These are phyloP conservation scores for Nemotelus nigrinus DNA, from an alignment of 2,888 invertebrate genomes.

Conservation along the genomic window DNA sequence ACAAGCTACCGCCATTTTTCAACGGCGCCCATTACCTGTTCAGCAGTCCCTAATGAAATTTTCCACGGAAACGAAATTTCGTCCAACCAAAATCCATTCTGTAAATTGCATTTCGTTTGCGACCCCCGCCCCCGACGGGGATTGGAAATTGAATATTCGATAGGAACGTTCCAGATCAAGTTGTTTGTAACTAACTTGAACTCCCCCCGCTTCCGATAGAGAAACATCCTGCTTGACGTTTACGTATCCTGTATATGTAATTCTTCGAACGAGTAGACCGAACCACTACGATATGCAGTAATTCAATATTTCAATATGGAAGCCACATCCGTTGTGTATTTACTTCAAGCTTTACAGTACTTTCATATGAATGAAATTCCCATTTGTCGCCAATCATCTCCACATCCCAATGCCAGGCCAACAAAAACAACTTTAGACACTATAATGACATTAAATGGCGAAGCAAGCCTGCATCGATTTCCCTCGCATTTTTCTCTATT, in stretches of 20 bases:
- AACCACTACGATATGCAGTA: not conserved
- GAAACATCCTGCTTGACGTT: too few relatives aligned
- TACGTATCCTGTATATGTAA: too few relatives aligned
- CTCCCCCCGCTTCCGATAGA: too few relatives aligned
- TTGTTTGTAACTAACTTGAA: too few relatives aligned
- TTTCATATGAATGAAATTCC: too few relatives aligned
- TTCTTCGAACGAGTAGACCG: not conserved
- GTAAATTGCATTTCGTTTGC: slow-evolving; percentile 3
- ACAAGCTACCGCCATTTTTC: not conserved
- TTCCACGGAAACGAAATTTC: too few relatives aligned
- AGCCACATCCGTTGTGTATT: slow-evolving; percentile 24
- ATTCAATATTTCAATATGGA: slow-evolving; percentile 28
- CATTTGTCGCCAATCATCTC: slow-evolving; percentile 11
- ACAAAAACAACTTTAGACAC: slow-evolving; percentile 35
- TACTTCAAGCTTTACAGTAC: not conserved
- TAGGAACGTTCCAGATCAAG: too few relatives aligned
- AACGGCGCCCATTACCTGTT: not conserved
- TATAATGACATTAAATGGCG: slow-evolving; percentile 36
- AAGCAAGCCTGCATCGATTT: slow-evolving; percentile 34
- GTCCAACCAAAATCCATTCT: slow-evolving; percentile 20
- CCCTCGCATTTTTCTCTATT: not conserved
- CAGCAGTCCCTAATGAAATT: not conserved
- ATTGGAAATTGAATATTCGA: slow-evolving; percentile 11
- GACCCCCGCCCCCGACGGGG: not conserved
- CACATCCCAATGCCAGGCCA: not conserved